Percentiles rank a stretch among this genome's conserved stretches.
phyloP scores from a whole-genome alignment of 2,888 invertebrate species.

The Halocaridina rubra region DNA sequence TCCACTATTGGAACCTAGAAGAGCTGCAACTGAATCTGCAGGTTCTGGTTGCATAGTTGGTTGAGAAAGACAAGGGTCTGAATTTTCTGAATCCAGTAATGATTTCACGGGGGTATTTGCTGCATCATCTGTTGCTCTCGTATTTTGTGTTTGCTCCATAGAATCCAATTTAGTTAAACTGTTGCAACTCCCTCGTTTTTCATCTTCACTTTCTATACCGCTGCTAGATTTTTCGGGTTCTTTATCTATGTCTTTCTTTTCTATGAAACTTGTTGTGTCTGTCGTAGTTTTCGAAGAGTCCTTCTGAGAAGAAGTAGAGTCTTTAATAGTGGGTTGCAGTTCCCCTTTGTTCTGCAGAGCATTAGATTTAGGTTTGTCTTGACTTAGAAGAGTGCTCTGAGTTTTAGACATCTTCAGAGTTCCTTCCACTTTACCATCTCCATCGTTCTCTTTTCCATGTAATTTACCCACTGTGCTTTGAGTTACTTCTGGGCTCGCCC shows the following conservation, averaged over 20 bases:
- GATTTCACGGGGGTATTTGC: slow-evolving; percentile 66
- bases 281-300: slow-evolving; percentile 74
- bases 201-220: slow-evolving; percentile 37
- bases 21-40: slow-evolving; percentile 76
- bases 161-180: slow-evolving; percentile 64
- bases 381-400: slow-evolving; percentile 76
- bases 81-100: slow-evolving; percentile 74
- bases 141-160: slow-evolving; percentile 63
- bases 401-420: slow-evolving; percentile 87
- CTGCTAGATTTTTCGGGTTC: slow-evolving; percentile 44
- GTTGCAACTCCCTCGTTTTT: slow-evolving; percentile 18
- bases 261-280: slow-evolving; percentile 68
- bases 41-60: slow-evolving; percentile 67
- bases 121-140: slow-evolving; percentile 36
- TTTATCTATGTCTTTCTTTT: slow-evolving; percentile 24
- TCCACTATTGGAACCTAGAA: neutral
- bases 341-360: neutral
- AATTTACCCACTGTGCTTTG: neutral
- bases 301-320: slow-evolving; percentile 66
- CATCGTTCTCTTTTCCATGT: neutral
- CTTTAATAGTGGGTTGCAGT: neutral
- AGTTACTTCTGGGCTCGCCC: neutral
- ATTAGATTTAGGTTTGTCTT: slow-evolving; percentile 77
- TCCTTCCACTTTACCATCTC: neutral
- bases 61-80: neutral